Evolutionary conservation across 92 coral and sea anemone genomes (phyloP), one percentile per base, ranked within the genome.

Genomic region (Epizoanthus rinbou): DNA sequence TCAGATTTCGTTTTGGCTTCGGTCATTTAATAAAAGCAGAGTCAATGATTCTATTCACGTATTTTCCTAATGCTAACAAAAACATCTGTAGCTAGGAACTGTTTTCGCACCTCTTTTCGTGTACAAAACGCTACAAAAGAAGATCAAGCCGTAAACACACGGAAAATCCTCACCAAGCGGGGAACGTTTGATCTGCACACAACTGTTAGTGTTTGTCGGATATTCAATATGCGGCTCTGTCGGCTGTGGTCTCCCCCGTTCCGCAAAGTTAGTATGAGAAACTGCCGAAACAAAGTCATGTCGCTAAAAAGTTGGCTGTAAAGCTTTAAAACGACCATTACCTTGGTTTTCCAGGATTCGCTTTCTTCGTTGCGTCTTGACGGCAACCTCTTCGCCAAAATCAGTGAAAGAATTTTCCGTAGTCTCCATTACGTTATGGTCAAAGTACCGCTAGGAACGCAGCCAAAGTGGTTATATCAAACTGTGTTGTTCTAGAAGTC

Each of bases 1-100:
- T 78, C 82, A 63, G 71, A 78, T 78, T 78, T 60, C 82, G 43
- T 78, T 78, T 60, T 78, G 82, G 82, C 82, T 78, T 78, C 82
- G 71, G 82, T 78, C 82, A 78, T 60, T 78, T 57, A 3, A 37
- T 39, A 4, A 25, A 60, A 62, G 41, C 60, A 72, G 57, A 62
- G 58, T 63, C 53, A 45, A 3, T 78, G 59, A 6, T 41, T 62
- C 58, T 41, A 62, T 39, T 39, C 24, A 70, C 57, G 6, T 64
- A 64, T 64, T 64, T n/a, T 58, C 37, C 22, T 8, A 35, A 37
- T 59, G 19, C 16, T 11, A 18, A 8, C 6, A 62, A 11, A 43
- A 71, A 45, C 24, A 71, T 43, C 23, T n/a, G 8, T 28, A 14
- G 14, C 63, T 18, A 6, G 17, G 18, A 16, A 56, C 8, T 11